phyloP scores from a whole-genome alignment of 1,140 invertebrate genomes.

The Atta colombica region DNA sequence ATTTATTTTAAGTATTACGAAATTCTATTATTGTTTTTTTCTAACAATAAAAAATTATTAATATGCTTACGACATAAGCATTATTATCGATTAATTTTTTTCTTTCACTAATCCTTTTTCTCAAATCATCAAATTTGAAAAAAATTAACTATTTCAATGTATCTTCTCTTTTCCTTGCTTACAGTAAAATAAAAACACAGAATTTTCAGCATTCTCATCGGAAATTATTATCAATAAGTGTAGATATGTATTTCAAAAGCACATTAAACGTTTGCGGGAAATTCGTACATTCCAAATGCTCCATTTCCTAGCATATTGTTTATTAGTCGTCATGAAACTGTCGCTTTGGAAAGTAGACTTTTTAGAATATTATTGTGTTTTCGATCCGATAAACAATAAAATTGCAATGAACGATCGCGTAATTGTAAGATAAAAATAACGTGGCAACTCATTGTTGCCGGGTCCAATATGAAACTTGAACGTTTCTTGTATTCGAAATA shows the following conservation, averaged over 20 bases:
- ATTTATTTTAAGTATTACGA: background rate
- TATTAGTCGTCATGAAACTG: background rate
- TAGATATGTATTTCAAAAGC: background rate
- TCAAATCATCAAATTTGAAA: background rate
- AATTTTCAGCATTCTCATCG: background rate
- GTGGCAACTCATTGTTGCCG: background rate
- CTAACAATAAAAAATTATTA: background rate
- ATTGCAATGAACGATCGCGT: background rate
- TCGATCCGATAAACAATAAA: background rate
- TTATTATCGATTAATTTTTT: background rate
- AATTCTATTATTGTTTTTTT: background rate
- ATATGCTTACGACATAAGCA: background rate
- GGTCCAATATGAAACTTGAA: background rate
- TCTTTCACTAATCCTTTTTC: background rate
- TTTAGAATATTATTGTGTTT: background rate
- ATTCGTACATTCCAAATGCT: background rate
- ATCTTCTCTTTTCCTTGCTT: background rate
- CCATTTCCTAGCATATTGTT: background rate
- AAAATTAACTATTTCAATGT: background rate
- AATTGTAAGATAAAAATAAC: conserved; percentile 24
- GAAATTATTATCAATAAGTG: background rate
- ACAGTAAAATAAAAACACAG: background rate
- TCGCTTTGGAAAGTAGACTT: background rate
- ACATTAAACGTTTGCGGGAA: background rate
- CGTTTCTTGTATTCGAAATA: background rate